Evolutionary conservation across 2,888 invertebrate species (phyloP).

Genomic region (Pyrochroa serraticornis): DNA sequence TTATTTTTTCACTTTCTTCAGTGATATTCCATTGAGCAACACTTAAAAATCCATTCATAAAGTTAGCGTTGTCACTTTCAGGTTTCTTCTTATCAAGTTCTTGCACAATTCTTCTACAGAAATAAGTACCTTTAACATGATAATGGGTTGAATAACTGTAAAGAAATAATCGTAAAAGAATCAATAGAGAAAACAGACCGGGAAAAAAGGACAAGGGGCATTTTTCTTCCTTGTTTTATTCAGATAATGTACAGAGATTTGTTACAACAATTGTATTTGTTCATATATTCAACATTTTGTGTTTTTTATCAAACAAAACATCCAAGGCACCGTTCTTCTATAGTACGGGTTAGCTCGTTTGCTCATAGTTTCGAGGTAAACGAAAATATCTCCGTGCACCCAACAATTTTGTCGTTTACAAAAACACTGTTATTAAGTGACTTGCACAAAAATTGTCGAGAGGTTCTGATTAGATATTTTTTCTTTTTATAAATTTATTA

Average conservation of each 20-base stretch:
- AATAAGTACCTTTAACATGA: no score
- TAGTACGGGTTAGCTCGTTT: conserved; percentile 41
- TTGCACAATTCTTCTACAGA: no score
- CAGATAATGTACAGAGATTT: conserved; percentile 56
- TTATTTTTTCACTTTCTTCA: no score
- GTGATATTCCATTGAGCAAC: no score
- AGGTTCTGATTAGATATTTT: conserved; percentile 9
- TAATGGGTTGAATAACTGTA: no score
- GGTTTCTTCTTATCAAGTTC: no score
- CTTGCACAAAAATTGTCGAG: conserved; percentile 13
- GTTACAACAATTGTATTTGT: conserved; percentile 56
- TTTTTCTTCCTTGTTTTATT: conserved; percentile 43
- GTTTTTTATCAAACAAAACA: conserved; percentile 55
- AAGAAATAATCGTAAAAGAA: no score
- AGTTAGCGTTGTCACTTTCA: no score
- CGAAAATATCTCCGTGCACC: no score
- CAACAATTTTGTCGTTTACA: neutral
- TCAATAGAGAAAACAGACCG: no score
- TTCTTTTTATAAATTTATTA: neutral
- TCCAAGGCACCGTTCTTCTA: conserved; percentile 59
- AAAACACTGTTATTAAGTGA: neutral
- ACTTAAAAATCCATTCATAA: no score
- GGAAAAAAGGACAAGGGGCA: neutral
- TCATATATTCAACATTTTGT: conserved; percentile 49
- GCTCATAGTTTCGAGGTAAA: neutral